phyloP scores from a whole-genome alignment of 2,888 invertebrate species.

The Temnothorax unifasciatus region DNA sequence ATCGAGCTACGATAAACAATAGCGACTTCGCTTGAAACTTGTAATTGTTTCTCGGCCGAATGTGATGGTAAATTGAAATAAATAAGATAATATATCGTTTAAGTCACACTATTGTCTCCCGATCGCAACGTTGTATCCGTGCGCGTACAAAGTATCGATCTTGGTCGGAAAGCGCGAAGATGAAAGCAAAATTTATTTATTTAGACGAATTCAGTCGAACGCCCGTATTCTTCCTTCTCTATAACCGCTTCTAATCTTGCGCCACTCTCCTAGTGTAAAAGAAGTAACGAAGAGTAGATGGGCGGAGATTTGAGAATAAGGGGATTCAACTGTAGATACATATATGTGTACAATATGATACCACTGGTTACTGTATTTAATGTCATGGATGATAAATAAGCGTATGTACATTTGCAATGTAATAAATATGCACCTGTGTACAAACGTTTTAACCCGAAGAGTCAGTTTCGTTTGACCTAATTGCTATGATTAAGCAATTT shows the following conservation, averaged over 20 bases:
- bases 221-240: neutral
- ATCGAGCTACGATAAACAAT: slow-evolving; percentile 19
- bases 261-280: neutral
- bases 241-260: neutral
- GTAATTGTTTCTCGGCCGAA: neutral
- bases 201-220: slow-evolving; percentile 43
- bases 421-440: slow-evolving; percentile 68
- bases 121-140: slow-evolving; percentile 11
- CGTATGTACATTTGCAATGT: slow-evolving; percentile 76
- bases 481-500: slow-evolving; percentile 16
- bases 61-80: slow-evolving; percentile 10
- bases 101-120: neutral
- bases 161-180: neutral
- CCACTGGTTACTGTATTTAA: slow-evolving; percentile 74
- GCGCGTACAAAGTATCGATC: neutral
- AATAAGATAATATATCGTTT: slow-evolving; percentile 1
- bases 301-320: slow-evolving; percentile 45
- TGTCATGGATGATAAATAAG: slow-evolving; percentile 76
- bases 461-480: slow-evolving; percentile 41
- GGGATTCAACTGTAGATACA: slow-evolving; percentile 57
- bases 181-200: slow-evolving; percentile 76
- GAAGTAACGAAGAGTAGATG: neutral
- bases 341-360: slow-evolving; percentile 67
- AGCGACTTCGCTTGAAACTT: neutral
- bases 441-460: slow-evolving; percentile 40